These are phyloP conservation scores for Eudemis profundana DNA, from an alignment of 2,888 invertebrate genomes.

Conservation along the genomic window DNA sequence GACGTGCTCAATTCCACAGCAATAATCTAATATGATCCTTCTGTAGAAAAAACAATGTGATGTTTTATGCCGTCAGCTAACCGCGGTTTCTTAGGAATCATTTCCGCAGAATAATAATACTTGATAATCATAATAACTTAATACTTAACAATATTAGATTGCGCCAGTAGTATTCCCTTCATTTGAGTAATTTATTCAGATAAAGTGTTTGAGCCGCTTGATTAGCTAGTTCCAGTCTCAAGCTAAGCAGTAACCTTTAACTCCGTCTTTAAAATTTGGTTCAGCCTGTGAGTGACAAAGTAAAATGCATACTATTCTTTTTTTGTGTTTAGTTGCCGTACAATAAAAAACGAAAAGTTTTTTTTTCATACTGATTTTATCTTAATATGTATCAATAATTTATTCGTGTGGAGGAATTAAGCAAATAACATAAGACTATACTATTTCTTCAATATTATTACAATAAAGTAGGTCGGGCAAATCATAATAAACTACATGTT, in stretches of 20 bases:
- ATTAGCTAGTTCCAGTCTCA: neutral
- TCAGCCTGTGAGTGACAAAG: too few species aligned
- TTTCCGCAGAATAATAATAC: slow-evolving; percentile 30
- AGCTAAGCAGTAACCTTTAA: neutral
- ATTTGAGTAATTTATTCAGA: neutral
- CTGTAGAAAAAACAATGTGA: slow-evolving; percentile 9
- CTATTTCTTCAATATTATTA: slow-evolving; percentile 33
- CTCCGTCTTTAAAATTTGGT: neutral
- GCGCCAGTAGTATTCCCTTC: slow-evolving; percentile 37
- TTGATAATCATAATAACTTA: slow-evolving; percentile 33
- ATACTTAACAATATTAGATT: slow-evolving; percentile 31
- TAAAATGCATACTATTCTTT: neutral
- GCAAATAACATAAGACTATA: slow-evolving; percentile 23
- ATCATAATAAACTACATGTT: slow-evolving; percentile 18
- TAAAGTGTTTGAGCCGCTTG: neutral
- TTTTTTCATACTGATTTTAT: slow-evolving; percentile 18
- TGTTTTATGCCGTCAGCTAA: neutral
- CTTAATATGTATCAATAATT: slow-evolving; percentile 32
- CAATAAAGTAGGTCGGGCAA: slow-evolving; percentile 34
- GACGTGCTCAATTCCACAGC: slow-evolving; percentile 2
- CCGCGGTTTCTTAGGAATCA: slow-evolving; percentile 2
- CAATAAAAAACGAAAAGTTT: slow-evolving; percentile 1
- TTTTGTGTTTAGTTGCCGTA: neutral
- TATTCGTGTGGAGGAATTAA: slow-evolving; percentile 14
- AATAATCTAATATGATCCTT: slow-evolving; percentile 12